Percentiles rank a stretch among this genome's conserved stretches.
Conservation (phyloP, 2,797 vertebrate species). For the Schizopygopsis pylzovi region DNA sequence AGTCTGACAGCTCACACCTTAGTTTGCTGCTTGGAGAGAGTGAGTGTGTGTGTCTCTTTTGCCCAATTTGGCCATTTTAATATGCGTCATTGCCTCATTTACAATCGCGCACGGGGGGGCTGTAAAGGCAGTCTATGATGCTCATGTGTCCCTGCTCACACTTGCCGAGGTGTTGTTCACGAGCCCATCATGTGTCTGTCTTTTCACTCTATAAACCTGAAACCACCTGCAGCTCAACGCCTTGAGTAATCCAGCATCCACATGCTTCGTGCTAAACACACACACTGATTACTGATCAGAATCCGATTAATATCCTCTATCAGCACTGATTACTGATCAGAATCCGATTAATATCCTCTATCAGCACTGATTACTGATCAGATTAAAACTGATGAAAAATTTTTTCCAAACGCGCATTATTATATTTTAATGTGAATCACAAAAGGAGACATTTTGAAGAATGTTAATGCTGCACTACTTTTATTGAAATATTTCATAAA, state of each 20-base stretch:
- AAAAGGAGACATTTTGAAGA: neutral
- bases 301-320: neutral
- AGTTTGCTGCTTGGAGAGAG: neutral
- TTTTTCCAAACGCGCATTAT: neutral
- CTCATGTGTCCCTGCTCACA: conserved; percentile 23
- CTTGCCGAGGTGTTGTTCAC: conserved; percentile 18
- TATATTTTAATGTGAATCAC: neutral
- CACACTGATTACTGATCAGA: neutral
- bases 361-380: neutral
- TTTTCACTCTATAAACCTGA: conserved; percentile 26
- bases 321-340: neutral
- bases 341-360: neutral
- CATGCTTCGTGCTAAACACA: neutral
- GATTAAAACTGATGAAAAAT: neutral
- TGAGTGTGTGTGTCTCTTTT: conserved; percentile 18
- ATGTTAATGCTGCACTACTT: neutral
- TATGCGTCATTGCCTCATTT: conserved; percentile 15
- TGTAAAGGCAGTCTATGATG: neutral
- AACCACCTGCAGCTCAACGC: conserved; percentile 5
- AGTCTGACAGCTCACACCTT: conserved; percentile 37
- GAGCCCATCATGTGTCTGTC: conserved; percentile 17
- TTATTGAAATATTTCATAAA: neutral
- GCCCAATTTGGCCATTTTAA: conserved; percentile 31
- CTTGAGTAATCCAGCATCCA: neutral
- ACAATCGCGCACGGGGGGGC: neutral